phyloP scores from a whole-genome alignment of 2,113 vertebrate genomes.

The Tricholaema leucomelas region DNA sequence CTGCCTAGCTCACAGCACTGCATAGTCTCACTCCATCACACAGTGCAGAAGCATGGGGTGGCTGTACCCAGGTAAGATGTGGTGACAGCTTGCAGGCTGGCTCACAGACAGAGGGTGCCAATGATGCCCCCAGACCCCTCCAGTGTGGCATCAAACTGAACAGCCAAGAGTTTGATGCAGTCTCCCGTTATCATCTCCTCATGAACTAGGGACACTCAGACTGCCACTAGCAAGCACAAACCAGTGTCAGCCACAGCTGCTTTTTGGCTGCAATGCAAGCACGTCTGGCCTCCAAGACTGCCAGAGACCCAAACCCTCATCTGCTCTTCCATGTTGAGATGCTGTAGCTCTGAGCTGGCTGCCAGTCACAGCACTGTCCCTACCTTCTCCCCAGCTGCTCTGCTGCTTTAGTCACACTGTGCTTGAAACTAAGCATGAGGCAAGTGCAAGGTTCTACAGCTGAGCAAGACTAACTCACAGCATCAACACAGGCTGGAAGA shows the following conservation, averaged over 20 bases:
- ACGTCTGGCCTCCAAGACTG: conserved; percentile 16
- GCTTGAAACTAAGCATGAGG: not conserved
- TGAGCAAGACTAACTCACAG: too few relatives aligned
- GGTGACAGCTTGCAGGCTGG: not conserved
- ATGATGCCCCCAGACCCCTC: rapidly evolving
- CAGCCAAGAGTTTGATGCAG: not conserved
- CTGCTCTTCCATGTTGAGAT: not conserved
- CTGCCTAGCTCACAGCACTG: not conserved
- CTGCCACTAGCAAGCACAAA: not conserved
- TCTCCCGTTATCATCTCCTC: not conserved
- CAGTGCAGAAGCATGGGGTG: rapidly evolving
- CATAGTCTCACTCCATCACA: not conserved
- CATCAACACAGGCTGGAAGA: too few relatives aligned
- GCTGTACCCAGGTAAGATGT: not conserved
- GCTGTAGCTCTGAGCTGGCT: not conserved
- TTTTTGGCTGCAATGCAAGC: conserved; percentile 15
- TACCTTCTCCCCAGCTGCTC: not conserved
- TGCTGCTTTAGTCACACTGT: conserved; percentile 40
- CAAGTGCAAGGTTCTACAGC: too few relatives aligned
- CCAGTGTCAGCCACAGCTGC: not conserved
- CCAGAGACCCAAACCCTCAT: not conserved
- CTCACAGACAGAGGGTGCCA: not conserved
- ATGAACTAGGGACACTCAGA: too few relatives aligned
- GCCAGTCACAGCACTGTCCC: not conserved
- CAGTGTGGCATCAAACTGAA: not conserved